A percentile compares a stretch with the other conserved stretches of the same genome.
phyloP scores from a whole-genome alignment of 2,797 vertebrate genomes.

The Crocodylus rhombifer region DNA sequence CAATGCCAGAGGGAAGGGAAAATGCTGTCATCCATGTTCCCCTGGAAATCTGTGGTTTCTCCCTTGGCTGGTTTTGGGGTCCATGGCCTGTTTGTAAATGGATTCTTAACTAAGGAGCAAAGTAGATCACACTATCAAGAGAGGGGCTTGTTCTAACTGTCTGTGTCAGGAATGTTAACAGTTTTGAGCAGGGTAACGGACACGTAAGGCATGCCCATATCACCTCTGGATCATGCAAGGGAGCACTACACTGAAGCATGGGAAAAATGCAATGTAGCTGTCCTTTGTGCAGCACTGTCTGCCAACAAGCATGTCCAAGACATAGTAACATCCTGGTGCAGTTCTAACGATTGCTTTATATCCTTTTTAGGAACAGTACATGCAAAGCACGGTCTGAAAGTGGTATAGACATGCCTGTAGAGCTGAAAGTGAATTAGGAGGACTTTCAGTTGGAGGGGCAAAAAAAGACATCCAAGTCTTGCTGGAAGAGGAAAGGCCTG shows the following conservation, averaged over 20 bases:
- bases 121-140: background rate
- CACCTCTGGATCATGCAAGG: no score
- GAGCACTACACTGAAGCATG: no score
- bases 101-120: background rate
- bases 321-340: no score
- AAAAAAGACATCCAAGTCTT: constrained; percentile 13
- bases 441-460: background rate
- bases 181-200: constrained; percentile 28
- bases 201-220: no score
- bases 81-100: background rate
- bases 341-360: no score
- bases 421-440: constrained; percentile 11
- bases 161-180: background rate
- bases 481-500: background rate
- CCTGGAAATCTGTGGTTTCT: background rate
- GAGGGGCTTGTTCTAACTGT: background rate
- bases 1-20: background rate
- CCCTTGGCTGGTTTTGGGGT: background rate
- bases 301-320: no score
- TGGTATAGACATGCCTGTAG: background rate
- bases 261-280: no score
- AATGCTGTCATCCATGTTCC: background rate
- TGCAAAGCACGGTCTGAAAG: no score
- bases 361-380: no score
- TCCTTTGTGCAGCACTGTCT: no score